A percentile compares a stretch with the other conserved stretches of the same genome.
These are phyloP conservation scores for Alsophila aescularia DNA, from an alignment of 2,888 invertebrate genomes.

Conservation along the genomic window DNA sequence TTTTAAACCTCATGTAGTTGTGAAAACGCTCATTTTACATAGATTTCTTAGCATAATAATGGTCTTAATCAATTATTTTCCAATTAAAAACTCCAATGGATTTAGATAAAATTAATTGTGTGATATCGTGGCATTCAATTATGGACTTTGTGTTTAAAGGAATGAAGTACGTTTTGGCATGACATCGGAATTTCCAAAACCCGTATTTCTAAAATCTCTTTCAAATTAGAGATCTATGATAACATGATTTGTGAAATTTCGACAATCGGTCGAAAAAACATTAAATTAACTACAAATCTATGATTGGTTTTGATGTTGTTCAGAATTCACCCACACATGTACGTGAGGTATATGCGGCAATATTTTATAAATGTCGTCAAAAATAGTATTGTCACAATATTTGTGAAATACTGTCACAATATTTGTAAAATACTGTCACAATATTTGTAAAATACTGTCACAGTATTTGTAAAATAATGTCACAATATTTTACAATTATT, in stretches of 20 bases:
- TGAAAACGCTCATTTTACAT: slow-evolving; percentile 41
- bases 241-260: background rate
- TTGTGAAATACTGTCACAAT: too few species aligned
- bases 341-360: too few species aligned
- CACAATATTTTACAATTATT: too few species aligned
- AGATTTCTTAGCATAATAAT: slow-evolving; percentile 39
- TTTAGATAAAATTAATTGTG: slow-evolving; percentile 36
- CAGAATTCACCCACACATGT: too few species aligned
- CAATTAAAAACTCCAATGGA: slow-evolving; percentile 50
- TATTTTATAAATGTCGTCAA: too few species aligned
- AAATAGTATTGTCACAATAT: too few species aligned
- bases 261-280: too few species aligned
- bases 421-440: too few species aligned
- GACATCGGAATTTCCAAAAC: slow-evolving; percentile 26
- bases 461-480: too few species aligned
- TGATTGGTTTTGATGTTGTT: too few species aligned
- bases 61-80: slow-evolving; percentile 66
- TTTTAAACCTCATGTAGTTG: slow-evolving; percentile 15
- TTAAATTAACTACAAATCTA: too few species aligned
- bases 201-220: background rate
- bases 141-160: slow-evolving; percentile 18
- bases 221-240: slow-evolving; percentile 4
- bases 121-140: slow-evolving; percentile 30
- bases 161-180: slow-evolving; percentile 22
- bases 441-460: too few species aligned